These are phyloP conservation scores for Coecobrya sp. DNA, from an alignment of 2,888 invertebrate species.

Conservation along the genomic window DNA sequence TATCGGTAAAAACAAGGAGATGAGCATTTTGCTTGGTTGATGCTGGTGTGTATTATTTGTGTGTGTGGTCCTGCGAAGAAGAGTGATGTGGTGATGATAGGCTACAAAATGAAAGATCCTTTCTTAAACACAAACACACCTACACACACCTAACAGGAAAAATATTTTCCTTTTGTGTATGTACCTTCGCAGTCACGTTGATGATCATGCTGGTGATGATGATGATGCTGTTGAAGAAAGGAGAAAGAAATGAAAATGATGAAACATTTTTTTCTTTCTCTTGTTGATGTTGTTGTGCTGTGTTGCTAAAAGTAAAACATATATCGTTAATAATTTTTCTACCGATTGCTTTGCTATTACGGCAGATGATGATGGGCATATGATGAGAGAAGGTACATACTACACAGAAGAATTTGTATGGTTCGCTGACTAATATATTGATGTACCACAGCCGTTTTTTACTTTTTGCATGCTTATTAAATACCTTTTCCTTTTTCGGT, in stretches of 20 bases:
- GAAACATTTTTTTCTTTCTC: neutral
- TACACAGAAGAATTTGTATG: neutral
- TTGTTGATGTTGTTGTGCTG: neutral
- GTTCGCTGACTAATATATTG: neutral
- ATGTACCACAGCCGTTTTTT: neutral
- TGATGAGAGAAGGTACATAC: neutral
- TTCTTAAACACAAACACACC: neutral
- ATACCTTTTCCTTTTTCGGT: slow-evolving; percentile 4
- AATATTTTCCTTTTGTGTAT: neutral
- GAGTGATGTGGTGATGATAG: slow-evolving; percentile 11
- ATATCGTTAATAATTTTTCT: slow-evolving; percentile 31
- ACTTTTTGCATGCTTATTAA: neutral
- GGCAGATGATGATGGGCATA: neutral
- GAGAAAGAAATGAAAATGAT: neutral
- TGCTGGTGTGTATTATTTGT: neutral
- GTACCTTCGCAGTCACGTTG: slow-evolving; percentile 2
- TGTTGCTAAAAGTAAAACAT: neutral
- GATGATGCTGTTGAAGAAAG: neutral
- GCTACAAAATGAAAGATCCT: neutral
- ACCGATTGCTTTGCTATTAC: neutral
- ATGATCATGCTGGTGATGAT: slow-evolving; percentile 15
- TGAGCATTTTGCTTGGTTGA: neutral
- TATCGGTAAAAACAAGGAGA: neutral
- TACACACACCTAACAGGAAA: neutral
- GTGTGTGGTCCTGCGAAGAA: neutral